Evolutionary conservation across 1,140 invertebrate species (phyloP), one percentile per base, ranked within the genome.

Genomic region (Drosophila pruinosa): DNA sequence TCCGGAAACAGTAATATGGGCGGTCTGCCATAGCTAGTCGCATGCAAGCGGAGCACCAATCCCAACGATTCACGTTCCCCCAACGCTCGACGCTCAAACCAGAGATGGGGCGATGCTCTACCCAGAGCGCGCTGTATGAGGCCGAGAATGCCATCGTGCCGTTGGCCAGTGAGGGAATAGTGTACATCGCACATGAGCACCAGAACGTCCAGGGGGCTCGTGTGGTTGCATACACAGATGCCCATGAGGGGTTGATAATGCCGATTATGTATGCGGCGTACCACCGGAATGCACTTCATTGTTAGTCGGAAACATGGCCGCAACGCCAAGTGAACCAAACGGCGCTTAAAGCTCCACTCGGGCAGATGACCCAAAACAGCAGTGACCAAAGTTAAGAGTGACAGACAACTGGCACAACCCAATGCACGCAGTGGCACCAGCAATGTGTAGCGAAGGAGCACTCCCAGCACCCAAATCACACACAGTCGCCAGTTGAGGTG

Each of bases 151-250:
- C 81, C 81, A n/a, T 59, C 38, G 6, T 85, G 81, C 0, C 68
- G 74, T 48, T 85, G 81, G 0, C 79, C 81, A 0, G 81, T 86
- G 1, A 85, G 53, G 14, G 81, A 80, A 24, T 85, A 85, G 28
- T 85, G 61, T 0, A 36, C 69, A 36, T 85, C 81, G 36, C 72
- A 80, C 81, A 80, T 86, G 0, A 85, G 73, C 1, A 75, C 58
- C 17, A 85, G 47, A 0, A 85, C 81, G 10, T 85, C 81, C 38
- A 85, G 6, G 0, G 81, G 81, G 50, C 69, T 85, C 0, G 80
- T 85, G 17, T 85, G 81, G 2, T 85, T 85, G 69, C 76, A 73
- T 45, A 85, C 81, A 39, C 81, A 79, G 10, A 85, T 80, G 31
- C 81, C 81, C 6, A 8, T 14, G 6, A 14, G 45, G 1, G 81